Percentiles rank a stretch among this genome's conserved stretches.
Evolutionary conservation across 2,113 vertebrate genomes (phyloP).

Genomic region (Nycticebus coucang): DNA sequence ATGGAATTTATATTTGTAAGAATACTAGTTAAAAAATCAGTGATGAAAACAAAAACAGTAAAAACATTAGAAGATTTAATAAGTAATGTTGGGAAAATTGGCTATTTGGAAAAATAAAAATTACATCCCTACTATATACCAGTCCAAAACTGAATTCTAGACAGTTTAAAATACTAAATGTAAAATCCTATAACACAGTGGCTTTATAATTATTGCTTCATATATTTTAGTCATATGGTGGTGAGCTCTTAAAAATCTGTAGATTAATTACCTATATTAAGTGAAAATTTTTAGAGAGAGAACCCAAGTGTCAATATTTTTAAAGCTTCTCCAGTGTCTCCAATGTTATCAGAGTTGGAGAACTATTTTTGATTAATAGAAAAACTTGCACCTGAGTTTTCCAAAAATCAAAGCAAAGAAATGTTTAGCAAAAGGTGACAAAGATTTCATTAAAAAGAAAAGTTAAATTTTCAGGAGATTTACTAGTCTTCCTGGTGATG

Average conservation of each 20-base stretch:
- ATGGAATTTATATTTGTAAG: not conserved
- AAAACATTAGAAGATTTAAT: not conserved
- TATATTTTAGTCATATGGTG: not conserved
- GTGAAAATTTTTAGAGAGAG: not conserved
- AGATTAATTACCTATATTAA: not conserved
- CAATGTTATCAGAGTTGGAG: not conserved
- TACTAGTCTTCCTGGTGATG: not conserved
- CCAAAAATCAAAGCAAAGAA: not conserved
- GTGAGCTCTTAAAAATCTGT: not conserved
- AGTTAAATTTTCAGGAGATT: not conserved
- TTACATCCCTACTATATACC: not conserved
- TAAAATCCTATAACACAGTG: not conserved
- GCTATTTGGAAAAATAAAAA: not conserved
- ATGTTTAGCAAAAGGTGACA: not conserved
- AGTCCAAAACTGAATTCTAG: not conserved
- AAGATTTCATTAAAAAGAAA: not conserved
- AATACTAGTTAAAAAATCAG: not conserved
- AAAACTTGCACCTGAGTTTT: not conserved
- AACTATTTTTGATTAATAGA: not conserved
- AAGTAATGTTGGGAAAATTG: conserved; percentile 5
- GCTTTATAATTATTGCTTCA: not conserved
- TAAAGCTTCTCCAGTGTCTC: not conserved
- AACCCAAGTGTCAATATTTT: not conserved
- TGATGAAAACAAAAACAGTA: not conserved
- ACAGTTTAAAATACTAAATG: not conserved